Evolutionary conservation across 2,113 vertebrate genomes (phyloP), one percentile per base, ranked within the genome.

Genomic region (Emydocephalus ijimae): DNA sequence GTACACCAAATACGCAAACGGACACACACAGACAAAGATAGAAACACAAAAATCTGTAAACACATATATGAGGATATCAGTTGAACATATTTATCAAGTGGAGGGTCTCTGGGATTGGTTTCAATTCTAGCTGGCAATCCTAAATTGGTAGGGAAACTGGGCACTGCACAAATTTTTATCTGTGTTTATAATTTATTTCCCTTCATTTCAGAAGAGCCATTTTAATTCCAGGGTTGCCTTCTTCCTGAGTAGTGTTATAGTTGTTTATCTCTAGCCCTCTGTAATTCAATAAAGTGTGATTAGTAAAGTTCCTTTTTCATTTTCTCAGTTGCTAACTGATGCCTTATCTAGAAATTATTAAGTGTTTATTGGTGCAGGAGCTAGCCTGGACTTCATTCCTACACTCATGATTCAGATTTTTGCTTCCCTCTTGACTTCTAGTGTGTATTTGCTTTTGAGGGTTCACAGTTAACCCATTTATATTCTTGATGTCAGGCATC

Each of bases 281-380:
- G 57, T 87, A 23, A 87, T 87, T 87, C 81, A 23, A 50, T 61
- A 50, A 23, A 50, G 3, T 61, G 85, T 14, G 34, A 48, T 21
- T 86, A 52, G 45, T 54, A 20, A 92, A 54, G 48, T 11, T 54
- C 12, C 24, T 52, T 10, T 90, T 61, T 69, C 69, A 34, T 52
- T 69, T 69, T 69, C 54, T 92, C 64, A 26, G 43, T 43, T 29
- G 48, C n/a, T n/a, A 61, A n/a, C 1, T 6, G 64, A 15, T 24
- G 10, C 48, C 5, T 88, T 87, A 64, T 52, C 56, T 64, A 88
- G 43, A 88, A 88, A 92, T 54, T 34, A 43, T 21, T 48, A 92
- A 23, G 61, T 20, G n/a, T 87, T 96, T 94, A 95, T 94, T 94
- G 23, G 91, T 93, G 48, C 93, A 93, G 94, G 94, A 95, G 74